Base-by-base conservation (phyloP, 2,113 vertebrate genomes). In the Menidia beryllina region DNA sequence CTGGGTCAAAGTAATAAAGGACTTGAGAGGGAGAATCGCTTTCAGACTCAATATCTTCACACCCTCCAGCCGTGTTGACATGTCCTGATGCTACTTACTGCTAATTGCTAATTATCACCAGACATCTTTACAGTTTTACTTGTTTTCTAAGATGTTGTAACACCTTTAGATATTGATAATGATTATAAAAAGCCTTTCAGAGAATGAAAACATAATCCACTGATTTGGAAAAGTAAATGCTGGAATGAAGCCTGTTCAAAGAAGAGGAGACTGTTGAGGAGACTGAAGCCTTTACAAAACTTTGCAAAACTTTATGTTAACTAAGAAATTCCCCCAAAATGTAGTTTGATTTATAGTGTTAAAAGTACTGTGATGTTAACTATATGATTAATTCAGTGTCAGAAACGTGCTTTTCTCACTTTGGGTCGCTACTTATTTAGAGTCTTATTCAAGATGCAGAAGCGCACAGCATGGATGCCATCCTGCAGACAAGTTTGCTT, bases 31-130 rank as follows among this genome's bases (percentile, higher is more conserved):
- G 24, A 71, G 45, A 53, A n/a, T n/a, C n/a, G n/a, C n/a, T n/a
- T n/a, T n/a, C n/a, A n/a, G n/a, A n/a, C n/a, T n/a, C n/a, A n/a
- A n/a, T n/a, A n/a, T n/a, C n/a, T n/a, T 66, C 56, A 58, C 49
- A 60, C 66, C 79, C 76, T 83, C 54, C 57, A 63, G 77, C 39
- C 1, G 14, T 49, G 36, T 83, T 83, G 62, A 45, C 25, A 38
- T 71, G 47, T 77, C 75, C 76, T 81, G 75, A 84, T 81, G 75
- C 67, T 67, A 63, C 66, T 47, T 23, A 58, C 52, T 75, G 79
- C 81, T 89, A 69, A 65, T 20, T 1, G 2, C 66, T 84, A 81
- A 91, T 86, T 75, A 76, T 38, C 49, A 26, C 41, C 20, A 27
- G 19, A 34, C 73, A 10, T 64, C 27, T 59, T 78, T 69, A 57